phyloP scores from a whole-genome alignment of 2,113 vertebrate genomes.

The Barbus barbus region DNA sequence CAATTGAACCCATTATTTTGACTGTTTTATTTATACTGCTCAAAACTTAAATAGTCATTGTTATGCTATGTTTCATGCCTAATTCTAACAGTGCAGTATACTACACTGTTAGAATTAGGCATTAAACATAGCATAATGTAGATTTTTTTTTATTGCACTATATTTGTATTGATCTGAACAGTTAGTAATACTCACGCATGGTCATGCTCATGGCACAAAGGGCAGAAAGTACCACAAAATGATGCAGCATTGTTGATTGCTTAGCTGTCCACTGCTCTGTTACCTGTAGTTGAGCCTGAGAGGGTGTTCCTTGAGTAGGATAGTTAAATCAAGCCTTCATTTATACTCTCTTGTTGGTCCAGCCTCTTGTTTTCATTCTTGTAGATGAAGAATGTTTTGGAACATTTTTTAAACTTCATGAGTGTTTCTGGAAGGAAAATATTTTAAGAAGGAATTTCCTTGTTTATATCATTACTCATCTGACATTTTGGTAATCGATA shows the following conservation, averaged over 20 bases:
- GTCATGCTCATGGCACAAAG: not conserved
- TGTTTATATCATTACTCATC: not conserved
- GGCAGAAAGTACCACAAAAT: not conserved
- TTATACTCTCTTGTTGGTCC: not conserved
- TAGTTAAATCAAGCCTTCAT: not conserved
- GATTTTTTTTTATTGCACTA: no score
- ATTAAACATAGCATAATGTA: no score
- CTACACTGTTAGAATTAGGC: no score
- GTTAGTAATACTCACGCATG: not conserved
- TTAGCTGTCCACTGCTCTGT: not conserved
- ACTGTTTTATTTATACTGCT: not conserved
- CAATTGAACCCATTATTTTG: not conserved
- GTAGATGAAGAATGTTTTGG: no score
- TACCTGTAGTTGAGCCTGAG: not conserved
- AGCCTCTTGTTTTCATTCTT: no score
- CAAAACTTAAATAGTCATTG: not conserved
- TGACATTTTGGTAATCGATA: not conserved
- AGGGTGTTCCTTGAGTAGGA: not conserved
- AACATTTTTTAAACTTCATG: no score
- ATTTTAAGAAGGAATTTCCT: no score
- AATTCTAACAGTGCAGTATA: no score
- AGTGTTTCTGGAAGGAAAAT: no score
- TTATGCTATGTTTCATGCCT: not conserved
- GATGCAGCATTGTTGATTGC: not conserved
- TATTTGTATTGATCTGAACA: not conserved